Percentiles rank a stretch among this genome's conserved stretches.
Evolutionary conservation across 2,113 vertebrate genomes (phyloP).

Genomic region (Neopipo cinnamomea): DNA sequence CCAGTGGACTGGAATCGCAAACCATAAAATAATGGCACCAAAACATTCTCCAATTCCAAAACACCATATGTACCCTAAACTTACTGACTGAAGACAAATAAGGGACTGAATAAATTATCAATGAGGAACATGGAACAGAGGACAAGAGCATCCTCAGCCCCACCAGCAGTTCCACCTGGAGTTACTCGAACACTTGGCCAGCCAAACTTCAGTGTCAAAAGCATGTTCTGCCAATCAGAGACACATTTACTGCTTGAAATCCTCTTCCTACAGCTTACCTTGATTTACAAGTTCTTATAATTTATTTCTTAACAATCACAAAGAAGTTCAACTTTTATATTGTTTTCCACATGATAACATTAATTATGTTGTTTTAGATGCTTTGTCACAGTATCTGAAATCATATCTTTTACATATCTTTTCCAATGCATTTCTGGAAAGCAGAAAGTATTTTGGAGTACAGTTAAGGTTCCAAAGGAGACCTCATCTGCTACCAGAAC

Average conservation of each 20-base stretch:
- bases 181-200: not conserved
- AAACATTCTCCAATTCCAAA: not conserved
- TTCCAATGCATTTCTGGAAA: not conserved
- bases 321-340: not conserved
- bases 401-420: not conserved
- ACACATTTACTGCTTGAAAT: not conserved
- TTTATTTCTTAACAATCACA: not conserved
- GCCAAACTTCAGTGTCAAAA: not conserved
- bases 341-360: not conserved
- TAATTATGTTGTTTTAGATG: not conserved
- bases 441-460: not conserved
- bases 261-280: not conserved
- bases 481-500: not conserved
- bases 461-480: not conserved
- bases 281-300: not conserved
- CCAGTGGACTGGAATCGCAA: not conserved
- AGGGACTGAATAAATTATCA: not conserved
- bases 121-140: not conserved
- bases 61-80: not conserved
- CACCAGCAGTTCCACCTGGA: not conserved
- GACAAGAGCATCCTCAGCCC: not conserved
- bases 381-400: not conserved
- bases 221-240: not conserved
- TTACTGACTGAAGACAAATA: not conserved
- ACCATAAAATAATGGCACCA: not conserved